Evolutionary conservation across 23 tunicate genomes (phyloP).

Genomic region (Ciona savignyi): DNA sequence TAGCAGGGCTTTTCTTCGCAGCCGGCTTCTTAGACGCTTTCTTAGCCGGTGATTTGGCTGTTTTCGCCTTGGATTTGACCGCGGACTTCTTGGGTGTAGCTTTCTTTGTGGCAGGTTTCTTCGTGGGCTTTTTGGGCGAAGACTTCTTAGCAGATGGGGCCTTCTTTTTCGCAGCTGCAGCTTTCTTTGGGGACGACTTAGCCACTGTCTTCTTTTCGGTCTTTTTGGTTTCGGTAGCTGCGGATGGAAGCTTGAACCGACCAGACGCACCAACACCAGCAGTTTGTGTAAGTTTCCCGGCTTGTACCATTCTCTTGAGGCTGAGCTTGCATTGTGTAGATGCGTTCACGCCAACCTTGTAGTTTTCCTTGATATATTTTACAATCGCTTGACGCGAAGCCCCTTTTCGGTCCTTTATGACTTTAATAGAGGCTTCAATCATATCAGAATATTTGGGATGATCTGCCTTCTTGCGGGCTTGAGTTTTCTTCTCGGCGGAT

Average conservation of each 20-base stretch:
- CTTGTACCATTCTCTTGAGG: conserved; percentile 10
- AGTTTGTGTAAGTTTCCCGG: background rate
- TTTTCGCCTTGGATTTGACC: background rate
- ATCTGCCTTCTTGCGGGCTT: background rate
- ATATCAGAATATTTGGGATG: conserved; percentile 58
- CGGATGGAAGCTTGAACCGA: conserved; percentile 27
- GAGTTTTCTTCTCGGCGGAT: conserved; percentile 3
- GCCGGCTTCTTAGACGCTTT: conserved; percentile 12
- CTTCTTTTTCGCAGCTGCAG: conserved; percentile 22
- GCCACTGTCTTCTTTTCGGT: conserved; percentile 26
- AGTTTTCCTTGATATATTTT: conserved; percentile 27
- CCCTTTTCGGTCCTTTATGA: conserved; percentile 29
- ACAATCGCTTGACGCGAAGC: conserved; percentile 42
- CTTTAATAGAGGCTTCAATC: conserved; percentile 30
- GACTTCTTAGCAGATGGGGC: background rate
- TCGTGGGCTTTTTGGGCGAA: conserved; percentile 16
- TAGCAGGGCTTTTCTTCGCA: too few species aligned
- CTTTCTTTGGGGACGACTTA: conserved; percentile 15
- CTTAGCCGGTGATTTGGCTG: conserved; percentile 3
- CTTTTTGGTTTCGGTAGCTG: conserved; percentile 13
- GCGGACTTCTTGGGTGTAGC: conserved; percentile 2
- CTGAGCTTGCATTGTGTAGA: conserved; percentile 7
- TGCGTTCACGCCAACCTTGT: conserved; percentile 23
- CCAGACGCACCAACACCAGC: conserved; percentile 50
- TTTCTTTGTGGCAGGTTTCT: conserved; percentile 29